Percentiles rank a stretch among this genome's conserved stretches.
These are phyloP conservation scores for Resseliella maxima DNA, from an alignment of 2,888 invertebrate genomes.

Conservation along the genomic window DNA sequence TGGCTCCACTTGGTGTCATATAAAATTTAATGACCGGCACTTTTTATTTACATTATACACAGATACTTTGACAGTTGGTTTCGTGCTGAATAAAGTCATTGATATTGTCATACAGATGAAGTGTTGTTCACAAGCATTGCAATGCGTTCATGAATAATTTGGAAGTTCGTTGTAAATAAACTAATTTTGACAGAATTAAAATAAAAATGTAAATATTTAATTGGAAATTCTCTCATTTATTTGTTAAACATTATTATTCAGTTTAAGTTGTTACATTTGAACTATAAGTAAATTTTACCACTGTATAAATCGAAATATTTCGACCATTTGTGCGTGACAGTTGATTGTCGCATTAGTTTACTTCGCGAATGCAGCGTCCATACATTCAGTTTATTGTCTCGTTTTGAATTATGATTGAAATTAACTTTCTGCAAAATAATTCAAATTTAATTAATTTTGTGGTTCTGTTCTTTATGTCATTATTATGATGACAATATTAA, in stretches of 20 bases:
- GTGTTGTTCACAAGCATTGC: background rate
- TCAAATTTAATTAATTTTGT: constrained; percentile 36
- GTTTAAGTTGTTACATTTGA: background rate
- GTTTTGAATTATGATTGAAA: constrained; percentile 44
- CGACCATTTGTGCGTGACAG: constrained; percentile 35
- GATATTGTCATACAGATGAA: constrained; percentile 9
- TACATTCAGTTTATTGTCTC: constrained; percentile 1
- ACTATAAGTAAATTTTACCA: background rate
- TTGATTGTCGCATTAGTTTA: constrained; percentile 23
- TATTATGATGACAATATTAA: constrained; percentile 40
- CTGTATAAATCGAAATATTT: constrained; percentile 47
- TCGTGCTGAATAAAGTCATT: background rate
- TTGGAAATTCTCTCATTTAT: background rate
- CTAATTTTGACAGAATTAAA: background rate
- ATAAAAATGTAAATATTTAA: background rate
- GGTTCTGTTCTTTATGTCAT: constrained; percentile 51
- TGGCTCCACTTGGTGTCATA: background rate
- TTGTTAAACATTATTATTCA: background rate
- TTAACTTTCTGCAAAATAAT: constrained; percentile 42
- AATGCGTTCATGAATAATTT: background rate
- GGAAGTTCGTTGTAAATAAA: background rate
- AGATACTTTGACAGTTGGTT: constrained; percentile 17
- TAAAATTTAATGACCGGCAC: constrained; percentile 20
- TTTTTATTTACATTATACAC: background rate
- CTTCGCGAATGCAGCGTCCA: constrained; percentile 49